Evolutionary conservation across 2,113 vertebrate genomes (phyloP).

Genomic region (Lepus timidus): DNA sequence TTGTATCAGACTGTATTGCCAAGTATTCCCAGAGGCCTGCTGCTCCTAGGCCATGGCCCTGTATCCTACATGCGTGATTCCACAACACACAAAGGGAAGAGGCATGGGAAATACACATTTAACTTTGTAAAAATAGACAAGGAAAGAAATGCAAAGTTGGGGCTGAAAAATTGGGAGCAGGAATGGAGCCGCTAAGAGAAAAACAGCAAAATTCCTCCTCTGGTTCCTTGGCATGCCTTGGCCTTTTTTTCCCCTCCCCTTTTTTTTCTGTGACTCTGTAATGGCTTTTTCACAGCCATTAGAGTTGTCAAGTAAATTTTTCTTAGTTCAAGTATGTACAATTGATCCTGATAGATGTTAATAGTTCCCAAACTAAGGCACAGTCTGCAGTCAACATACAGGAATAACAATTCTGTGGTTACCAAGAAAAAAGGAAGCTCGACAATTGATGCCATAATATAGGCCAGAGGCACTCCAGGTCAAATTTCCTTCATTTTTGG

Average conservation of each 20-base stretch:
- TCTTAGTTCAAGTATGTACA: constrained; percentile 88
- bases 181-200: background rate
- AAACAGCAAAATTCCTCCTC: background rate
- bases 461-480: background rate
- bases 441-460: constrained; percentile 45
- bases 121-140: background rate
- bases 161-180: background rate
- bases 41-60: background rate
- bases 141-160: background rate
- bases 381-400: constrained; percentile 86
- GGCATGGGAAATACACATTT: background rate
- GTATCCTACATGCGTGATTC: background rate
- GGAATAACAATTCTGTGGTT: constrained; percentile 76
- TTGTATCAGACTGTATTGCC: background rate
- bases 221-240: background rate
- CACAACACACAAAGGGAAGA: background rate
- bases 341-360: constrained; percentile 88
- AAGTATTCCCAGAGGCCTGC: background rate
- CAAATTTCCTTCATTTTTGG: constrained; percentile 21
- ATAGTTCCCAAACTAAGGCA: constrained; percentile 88
- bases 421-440: constrained; percentile 65
- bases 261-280: constrained; percentile 84
- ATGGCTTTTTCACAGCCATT: constrained; percentile 88
- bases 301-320: constrained; percentile 89
- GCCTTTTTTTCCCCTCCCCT: background rate